Conservation (phyloP, 2,888 invertebrate species). For the Caenorhabditis angaria region DNA sequence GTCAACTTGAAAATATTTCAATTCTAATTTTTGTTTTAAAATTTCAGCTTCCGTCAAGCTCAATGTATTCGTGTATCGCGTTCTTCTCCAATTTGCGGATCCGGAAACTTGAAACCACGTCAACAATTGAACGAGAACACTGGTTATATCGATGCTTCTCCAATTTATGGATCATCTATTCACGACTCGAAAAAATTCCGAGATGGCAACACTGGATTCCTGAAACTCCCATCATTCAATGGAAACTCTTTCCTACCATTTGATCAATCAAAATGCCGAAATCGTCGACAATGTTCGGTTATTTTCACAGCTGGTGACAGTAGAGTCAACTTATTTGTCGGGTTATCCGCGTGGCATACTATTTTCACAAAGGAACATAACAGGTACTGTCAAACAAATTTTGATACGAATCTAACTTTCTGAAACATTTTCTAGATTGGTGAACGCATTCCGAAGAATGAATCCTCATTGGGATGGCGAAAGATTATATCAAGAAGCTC, state of each 20-base stretch:
- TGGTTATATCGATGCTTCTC: conserved; percentile 86
- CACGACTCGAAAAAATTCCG: conserved; percentile 69
- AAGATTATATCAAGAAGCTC: conserved; percentile 83
- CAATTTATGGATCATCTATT: conserved; percentile 86
- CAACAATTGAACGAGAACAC: conserved; percentile 84
- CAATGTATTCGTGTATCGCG: conserved; percentile 75
- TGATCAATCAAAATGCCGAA: conserved; percentile 64
- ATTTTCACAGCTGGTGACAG: conserved; percentile 72
- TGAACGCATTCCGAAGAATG: conserved; percentile 80
- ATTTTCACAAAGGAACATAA: conserved; percentile 90
- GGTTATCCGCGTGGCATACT: conserved; percentile 77
- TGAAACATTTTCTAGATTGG: conserved; percentile 79
- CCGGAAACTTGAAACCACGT: conserved; percentile 90
- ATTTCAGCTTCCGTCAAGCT: conserved; percentile 64
- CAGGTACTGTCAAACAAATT: conserved; percentile 52
- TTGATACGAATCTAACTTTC: too few species aligned
- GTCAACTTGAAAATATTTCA: background rate
- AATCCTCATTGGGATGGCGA: conserved; percentile 96
- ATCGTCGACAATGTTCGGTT: conserved; percentile 61
- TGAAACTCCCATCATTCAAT: conserved; percentile 66
- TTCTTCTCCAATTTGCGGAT: conserved; percentile 94
- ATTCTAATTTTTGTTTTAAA: background rate
- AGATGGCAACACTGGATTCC: conserved; percentile 64
- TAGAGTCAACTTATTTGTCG: conserved; percentile 72
- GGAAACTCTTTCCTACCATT: conserved; percentile 67